Evolutionary conservation across 2,797 vertebrate genomes (phyloP).

Genomic region (Hirundo rustica): DNA sequence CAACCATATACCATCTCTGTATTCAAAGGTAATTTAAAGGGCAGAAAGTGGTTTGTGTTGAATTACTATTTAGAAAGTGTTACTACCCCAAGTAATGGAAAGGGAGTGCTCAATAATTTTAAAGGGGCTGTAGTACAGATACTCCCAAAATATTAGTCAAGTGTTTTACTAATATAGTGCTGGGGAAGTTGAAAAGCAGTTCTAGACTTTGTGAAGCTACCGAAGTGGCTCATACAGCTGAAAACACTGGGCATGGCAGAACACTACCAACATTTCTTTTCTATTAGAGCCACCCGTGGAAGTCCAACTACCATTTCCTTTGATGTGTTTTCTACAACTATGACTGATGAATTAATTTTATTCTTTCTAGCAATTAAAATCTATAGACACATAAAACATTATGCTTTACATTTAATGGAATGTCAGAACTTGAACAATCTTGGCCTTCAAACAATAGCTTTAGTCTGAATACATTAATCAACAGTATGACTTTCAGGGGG

Average conservation of each 20-base stretch:
- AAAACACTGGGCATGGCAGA: not conserved
- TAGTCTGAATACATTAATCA: slow-evolving; percentile 53
- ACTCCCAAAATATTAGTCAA: not conserved
- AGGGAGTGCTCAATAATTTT: not conserved
- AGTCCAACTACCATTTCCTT: not conserved
- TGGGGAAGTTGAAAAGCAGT: not conserved
- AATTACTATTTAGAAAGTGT: not conserved
- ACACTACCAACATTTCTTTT: not conserved
- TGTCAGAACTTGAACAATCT: slow-evolving; percentile 60
- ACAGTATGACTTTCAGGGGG: slow-evolving; percentile 2
- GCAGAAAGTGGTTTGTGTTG: not conserved
- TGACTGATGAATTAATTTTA: not conserved
- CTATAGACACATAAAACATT: slow-evolving; percentile 42
- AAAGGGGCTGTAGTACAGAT: not conserved
- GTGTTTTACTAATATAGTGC: not conserved
- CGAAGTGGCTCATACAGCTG: not conserved
- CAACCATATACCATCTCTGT: not conserved
- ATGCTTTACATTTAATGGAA: slow-evolving; percentile 67
- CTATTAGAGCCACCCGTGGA: not conserved
- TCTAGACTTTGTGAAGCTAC: not conserved
- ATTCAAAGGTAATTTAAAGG: not conserved
- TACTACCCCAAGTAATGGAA: not conserved
- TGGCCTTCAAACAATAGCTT: slow-evolving; percentile 59
- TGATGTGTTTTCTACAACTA: slow-evolving; percentile 6
- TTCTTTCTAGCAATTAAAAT: slow-evolving; percentile 29